These are phyloP conservation scores for Phaenicophaeus curvirostris DNA, from an alignment of 2,797 vertebrate species.

Conservation along the genomic window DNA sequence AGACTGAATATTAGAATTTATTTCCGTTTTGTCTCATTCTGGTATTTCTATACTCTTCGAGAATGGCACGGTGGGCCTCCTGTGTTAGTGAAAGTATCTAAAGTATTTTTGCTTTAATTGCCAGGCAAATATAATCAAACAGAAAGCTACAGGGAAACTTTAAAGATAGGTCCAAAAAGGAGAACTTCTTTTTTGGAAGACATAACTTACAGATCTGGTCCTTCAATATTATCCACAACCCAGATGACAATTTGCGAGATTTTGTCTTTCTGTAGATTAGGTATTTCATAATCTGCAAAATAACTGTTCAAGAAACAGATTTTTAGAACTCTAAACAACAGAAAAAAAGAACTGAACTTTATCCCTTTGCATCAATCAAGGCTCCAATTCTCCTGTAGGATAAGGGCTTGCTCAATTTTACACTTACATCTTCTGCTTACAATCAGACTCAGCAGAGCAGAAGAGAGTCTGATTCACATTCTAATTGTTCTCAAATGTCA, in stretches of 20 bases:
- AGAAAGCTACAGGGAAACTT: background rate
- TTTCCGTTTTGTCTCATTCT: background rate
- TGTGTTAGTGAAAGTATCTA: background rate
- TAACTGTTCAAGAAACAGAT: conserved; percentile 63
- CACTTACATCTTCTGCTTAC: background rate
- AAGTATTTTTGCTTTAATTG: background rate
- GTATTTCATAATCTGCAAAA: conserved; percentile 82
- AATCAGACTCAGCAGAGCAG: background rate
- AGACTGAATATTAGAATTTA: background rate
- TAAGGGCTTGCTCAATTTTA: background rate
- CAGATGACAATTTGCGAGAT: conserved; percentile 76
- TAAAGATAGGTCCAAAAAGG: background rate
- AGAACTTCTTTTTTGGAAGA: background rate
- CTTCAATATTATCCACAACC: conserved; percentile 78
- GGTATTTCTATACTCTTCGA: background rate
- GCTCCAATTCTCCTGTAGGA: background rate
- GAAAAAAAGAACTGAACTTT: background rate
- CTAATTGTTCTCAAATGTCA: background rate
- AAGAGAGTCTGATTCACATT: background rate
- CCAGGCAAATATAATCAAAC: background rate
- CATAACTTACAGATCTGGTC: conserved; percentile 71
- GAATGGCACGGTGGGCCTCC: background rate
- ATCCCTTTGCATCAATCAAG: background rate
- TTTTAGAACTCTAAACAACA: background rate
- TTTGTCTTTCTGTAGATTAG: conserved; percentile 74